Percentiles rank a stretch among this genome's conserved stretches.
Evolutionary conservation across 2,113 vertebrate genomes (phyloP).

Genomic region (Todiramphus saurophagus): DNA sequence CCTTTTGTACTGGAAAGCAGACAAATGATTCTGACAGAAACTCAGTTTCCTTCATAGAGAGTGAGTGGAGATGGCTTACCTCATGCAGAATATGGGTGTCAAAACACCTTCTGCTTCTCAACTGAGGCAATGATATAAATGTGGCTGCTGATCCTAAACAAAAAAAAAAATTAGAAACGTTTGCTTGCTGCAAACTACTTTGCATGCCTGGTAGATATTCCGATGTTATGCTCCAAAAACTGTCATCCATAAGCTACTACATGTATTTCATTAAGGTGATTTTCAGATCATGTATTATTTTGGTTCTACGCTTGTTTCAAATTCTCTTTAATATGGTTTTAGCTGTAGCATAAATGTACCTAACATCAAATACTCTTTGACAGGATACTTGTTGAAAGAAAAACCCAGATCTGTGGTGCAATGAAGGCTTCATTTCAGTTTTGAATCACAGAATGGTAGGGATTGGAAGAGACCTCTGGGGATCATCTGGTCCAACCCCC

Average conservation of each 20-base stretch:
- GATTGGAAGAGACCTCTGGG: too few relatives aligned
- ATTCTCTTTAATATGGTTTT: background rate
- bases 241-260: background rate
- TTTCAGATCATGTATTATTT: background rate
- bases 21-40: background rate
- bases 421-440: slow-evolving; percentile 35
- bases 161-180: background rate
- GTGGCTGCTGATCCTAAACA: slow-evolving; percentile 1
- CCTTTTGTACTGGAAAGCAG: slow-evolving; percentile 29
- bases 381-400: background rate
- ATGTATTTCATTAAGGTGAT: slow-evolving; percentile 1
- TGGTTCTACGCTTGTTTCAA: background rate
- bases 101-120: background rate
- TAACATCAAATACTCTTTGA: background rate
- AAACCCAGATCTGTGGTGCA: background rate
- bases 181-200: background rate
- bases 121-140: rapidly evolving
- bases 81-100: background rate
- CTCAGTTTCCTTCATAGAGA: background rate
- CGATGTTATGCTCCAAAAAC: background rate
- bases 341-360: background rate
- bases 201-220: background rate
- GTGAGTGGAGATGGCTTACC: background rate
- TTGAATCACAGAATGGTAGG: background rate
- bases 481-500: too few relatives aligned